Evolutionary conservation across 2,113 vertebrate genomes (phyloP).

Genomic region (Tachysurus vachellii): DNA sequence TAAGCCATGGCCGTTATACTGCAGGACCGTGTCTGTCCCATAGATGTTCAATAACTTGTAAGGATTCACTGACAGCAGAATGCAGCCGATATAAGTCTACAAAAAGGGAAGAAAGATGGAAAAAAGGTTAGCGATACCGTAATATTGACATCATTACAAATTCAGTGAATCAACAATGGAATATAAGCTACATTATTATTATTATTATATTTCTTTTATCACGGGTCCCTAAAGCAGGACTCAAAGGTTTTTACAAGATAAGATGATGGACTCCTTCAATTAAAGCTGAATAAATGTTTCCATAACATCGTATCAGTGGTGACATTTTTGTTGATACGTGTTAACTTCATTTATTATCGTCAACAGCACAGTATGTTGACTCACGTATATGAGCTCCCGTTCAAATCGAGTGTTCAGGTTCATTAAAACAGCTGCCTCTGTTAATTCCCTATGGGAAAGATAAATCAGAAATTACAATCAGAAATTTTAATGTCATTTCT

Average conservation of each 20-base stretch:
- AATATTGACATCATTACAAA: not conserved
- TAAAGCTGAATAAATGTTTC: not conserved
- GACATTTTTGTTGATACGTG: too few relatives aligned
- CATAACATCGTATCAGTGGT: not conserved
- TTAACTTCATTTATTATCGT: too few relatives aligned
- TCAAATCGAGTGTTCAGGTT: constrained; percentile 90
- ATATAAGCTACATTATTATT: not conserved
- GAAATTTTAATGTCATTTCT: not conserved
- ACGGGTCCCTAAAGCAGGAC: not conserved
- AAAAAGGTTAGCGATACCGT: not conserved
- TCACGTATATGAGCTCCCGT: constrained; percentile 87
- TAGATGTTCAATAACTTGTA: constrained; percentile 92
- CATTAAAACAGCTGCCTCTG: constrained; percentile 84
- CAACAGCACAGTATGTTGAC: constrained; percentile 41
- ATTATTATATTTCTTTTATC: not conserved
- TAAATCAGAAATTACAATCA: not conserved
- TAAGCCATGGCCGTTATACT: constrained; percentile 84
- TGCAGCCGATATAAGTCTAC: constrained; percentile 94
- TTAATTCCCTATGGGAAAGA: constrained; percentile 80
- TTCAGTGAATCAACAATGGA: not conserved
- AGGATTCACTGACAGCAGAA: constrained; percentile 90
- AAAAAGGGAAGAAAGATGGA: constrained; percentile 13
- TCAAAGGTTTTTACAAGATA: not conserved
- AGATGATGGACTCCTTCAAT: not conserved
- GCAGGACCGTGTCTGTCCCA: constrained; percentile 86